phyloP scores from a whole-genome alignment of 2,888 invertebrate genomes.

The Notodonta ziczac region DNA sequence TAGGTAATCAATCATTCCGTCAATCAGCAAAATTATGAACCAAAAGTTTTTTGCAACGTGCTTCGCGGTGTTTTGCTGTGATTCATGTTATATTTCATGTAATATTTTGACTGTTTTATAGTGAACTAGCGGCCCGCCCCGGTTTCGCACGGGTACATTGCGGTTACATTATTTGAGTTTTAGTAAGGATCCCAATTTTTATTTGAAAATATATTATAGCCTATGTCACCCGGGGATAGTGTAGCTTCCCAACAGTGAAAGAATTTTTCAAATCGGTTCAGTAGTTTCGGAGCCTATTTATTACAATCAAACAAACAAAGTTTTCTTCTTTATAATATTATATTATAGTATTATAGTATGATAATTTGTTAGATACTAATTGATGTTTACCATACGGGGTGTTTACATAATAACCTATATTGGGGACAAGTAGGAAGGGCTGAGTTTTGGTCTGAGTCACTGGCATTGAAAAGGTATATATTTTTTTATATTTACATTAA shows the following conservation, averaged over 20 bases:
- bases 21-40: conserved; percentile 15
- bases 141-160: too few species aligned
- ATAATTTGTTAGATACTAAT: conserved; percentile 2
- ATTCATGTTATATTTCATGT: background rate
- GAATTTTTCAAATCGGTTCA: too few species aligned
- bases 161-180: too few species aligned
- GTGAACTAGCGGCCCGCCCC: too few species aligned
- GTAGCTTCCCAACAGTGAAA: too few species aligned
- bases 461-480: conserved; percentile 32
- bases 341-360: too few species aligned
- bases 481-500: conserved; percentile 23
- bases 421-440: conserved; percentile 35
- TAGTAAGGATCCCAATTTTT: too few species aligned
- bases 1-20: conserved; percentile 20
- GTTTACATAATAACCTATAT: conserved; percentile 13
- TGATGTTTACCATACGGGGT: background rate
- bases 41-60: background rate
- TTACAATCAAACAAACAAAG: too few species aligned
- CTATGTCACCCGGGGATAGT: too few species aligned
- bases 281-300: too few species aligned
- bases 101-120: background rate
- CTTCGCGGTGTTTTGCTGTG: background rate
- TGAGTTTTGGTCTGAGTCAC: conserved; percentile 37
- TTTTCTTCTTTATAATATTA: too few species aligned
- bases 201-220: too few species aligned